Percentiles rank a stretch among this genome's conserved stretches.
Evolutionary conservation across 2,888 invertebrate genomes (phyloP).

Genomic region (Ectobius pallidus): DNA sequence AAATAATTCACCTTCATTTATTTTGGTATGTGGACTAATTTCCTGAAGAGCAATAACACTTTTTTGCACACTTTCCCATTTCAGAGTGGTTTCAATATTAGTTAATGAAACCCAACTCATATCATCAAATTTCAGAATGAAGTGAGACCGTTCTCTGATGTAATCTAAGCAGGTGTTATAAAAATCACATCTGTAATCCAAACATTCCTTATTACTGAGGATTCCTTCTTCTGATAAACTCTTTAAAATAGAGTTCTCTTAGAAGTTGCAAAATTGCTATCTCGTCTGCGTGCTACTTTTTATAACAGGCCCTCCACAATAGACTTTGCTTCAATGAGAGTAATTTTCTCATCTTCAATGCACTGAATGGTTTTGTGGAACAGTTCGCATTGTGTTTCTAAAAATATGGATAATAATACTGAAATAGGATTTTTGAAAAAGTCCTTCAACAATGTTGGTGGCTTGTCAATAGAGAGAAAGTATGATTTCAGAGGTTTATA

Average conservation of each 20-base stretch:
- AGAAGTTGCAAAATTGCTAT: not conserved
- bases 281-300: not conserved
- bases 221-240: slow-evolving; percentile 3
- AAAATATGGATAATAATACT: not conserved
- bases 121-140: not conserved
- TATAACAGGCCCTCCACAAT: not conserved
- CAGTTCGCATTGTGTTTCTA: not conserved
- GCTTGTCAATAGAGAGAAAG: slow-evolving; percentile 52
- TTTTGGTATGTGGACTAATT: not conserved
- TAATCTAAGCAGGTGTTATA: not conserved
- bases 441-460: not conserved
- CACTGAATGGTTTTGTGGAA: not conserved
- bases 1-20: too few relatives aligned
- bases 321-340: slow-evolving; percentile 1
- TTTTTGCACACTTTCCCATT: slow-evolving; percentile 9
- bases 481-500: slow-evolving; percentile 43
- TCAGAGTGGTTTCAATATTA: not conserved
- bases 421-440: slow-evolving; percentile 8
- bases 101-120: not conserved
- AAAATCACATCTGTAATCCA: not conserved
- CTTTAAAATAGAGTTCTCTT: not conserved
- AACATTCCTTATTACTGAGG: not conserved
- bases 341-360: slow-evolving; percentile 2
- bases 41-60: slow-evolving; percentile 8
- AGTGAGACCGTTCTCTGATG: not conserved